phyloP scores from a whole-genome alignment of 2,888 invertebrate genomes.

The Epinotia bilunana region DNA sequence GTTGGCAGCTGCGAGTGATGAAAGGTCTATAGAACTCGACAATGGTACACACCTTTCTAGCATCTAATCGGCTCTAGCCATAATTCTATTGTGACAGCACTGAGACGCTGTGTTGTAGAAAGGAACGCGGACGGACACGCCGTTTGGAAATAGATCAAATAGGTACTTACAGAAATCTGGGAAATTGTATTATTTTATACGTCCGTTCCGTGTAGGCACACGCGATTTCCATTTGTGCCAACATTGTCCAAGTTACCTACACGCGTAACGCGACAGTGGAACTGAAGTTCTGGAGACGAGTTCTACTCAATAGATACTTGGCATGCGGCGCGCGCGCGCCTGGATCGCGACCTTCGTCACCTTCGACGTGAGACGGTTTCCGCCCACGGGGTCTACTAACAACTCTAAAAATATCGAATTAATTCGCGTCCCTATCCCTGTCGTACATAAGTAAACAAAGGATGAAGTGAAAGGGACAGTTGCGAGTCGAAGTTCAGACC shows the following conservation, averaged over 20 bases:
- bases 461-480: conserved; percentile 7
- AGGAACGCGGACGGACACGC: too few species aligned
- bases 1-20: too few species aligned
- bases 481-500: neutral
- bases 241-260: conserved; percentile 1
- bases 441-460: neutral
- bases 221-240: neutral
- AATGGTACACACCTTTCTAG: too few species aligned
- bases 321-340: conserved; percentile 50
- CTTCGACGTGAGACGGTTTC: conserved; percentile 54
- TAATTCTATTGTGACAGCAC: too few species aligned
- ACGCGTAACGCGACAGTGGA: conserved; percentile 21
- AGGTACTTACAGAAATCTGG: too few species aligned
- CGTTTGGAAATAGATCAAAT: too few species aligned
- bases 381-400: conserved; percentile 42
- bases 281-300: conserved; percentile 25
- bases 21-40: too few species aligned
- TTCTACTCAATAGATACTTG: conserved; percentile 48
- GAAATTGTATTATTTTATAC: neutral
- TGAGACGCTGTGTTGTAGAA: too few species aligned
- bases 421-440: neutral
- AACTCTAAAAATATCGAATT: conserved; percentile 3
- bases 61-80: too few species aligned
- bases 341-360: conserved; percentile 50
- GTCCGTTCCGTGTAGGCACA: neutral